Percentiles rank a stretch among this genome's conserved stretches.
Evolutionary conservation across 2,888 invertebrate genomes (phyloP).

Genomic region (Choristoneura rosaceana): DNA sequence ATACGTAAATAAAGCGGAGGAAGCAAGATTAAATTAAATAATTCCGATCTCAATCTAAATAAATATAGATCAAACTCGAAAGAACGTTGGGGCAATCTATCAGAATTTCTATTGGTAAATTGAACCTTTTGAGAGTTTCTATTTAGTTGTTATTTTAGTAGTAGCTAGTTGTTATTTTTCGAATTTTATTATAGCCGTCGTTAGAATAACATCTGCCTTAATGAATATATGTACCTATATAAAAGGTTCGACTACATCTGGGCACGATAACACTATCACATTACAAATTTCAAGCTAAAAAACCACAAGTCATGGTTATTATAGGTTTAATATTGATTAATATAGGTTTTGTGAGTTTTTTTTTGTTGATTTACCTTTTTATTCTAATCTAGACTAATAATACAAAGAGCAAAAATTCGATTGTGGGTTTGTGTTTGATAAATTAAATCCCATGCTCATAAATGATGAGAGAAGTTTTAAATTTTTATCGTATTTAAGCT

Average conservation of each 20-base stretch:
- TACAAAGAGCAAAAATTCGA: no score
- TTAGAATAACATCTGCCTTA: slow-evolving; percentile 26
- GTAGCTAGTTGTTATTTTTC: neutral
- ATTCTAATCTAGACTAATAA: no score
- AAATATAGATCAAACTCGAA: slow-evolving; percentile 9
- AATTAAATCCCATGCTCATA: no score
- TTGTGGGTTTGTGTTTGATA: no score
- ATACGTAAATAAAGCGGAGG: neutral
- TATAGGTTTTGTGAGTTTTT: no score
- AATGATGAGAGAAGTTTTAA: no score
- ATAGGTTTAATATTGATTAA: no score
- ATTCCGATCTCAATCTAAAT: slow-evolving; percentile 17
- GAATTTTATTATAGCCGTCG: neutral
- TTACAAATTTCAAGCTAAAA: no score
- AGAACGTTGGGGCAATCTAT: slow-evolving; percentile 21
- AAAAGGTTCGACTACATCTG: neutral
- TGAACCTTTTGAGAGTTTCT: slow-evolving; percentile 38
- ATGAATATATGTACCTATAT: neutral
- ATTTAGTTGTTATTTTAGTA: neutral
- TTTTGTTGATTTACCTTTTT: no score
- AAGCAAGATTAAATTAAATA: neutral
- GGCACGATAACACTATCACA: neutral
- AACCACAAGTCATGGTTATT: no score
- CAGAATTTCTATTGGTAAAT: slow-evolving; percentile 36
- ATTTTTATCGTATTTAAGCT: no score